Conservation (phyloP, 2,888 invertebrate species). For the Tuta absoluta region DNA sequence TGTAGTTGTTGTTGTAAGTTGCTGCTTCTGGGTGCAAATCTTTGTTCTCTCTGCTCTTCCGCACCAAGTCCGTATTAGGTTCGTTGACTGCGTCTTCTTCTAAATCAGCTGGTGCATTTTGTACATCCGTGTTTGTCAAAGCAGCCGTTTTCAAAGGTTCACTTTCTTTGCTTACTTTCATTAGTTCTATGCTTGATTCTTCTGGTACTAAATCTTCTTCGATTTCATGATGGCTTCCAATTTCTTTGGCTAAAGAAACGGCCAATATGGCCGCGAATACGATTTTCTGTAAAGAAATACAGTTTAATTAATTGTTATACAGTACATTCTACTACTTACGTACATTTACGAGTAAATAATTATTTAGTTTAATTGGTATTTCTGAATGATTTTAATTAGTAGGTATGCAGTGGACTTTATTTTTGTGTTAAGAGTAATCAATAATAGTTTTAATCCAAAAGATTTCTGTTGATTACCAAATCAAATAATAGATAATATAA, state of each 20-base stretch:
- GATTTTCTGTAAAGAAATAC: slow-evolving; percentile 52
- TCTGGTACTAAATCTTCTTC: slow-evolving; percentile 58
- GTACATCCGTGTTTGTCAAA: slow-evolving; percentile 45
- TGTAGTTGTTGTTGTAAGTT: slow-evolving; percentile 45
- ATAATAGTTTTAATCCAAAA: no score
- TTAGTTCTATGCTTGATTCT: slow-evolving; percentile 50
- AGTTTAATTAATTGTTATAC: neutral
- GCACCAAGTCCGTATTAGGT: slow-evolving; percentile 49
- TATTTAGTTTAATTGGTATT: no score
- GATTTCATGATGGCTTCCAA: slow-evolving; percentile 40
- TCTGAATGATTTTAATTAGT: no score
- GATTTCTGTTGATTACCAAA: no score
- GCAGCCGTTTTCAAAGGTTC: slow-evolving; percentile 43
- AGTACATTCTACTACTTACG: no score
- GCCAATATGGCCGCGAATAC: slow-evolving; percentile 60
- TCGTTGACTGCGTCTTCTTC: slow-evolving; percentile 46
- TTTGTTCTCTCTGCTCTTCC: slow-evolving; percentile 39
- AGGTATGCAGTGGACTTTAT: no score
- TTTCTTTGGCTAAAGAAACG: slow-evolving; percentile 56
- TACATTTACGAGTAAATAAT: no score
- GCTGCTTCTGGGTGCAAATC: slow-evolving; percentile 43
- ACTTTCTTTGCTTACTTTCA: slow-evolving; percentile 45
- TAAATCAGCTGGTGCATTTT: slow-evolving; percentile 38
- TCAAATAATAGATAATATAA: no score
- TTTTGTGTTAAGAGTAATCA: no score